phyloP scores from a whole-genome alignment of 2,888 invertebrate species.

The Phaonia tiefii region DNA sequence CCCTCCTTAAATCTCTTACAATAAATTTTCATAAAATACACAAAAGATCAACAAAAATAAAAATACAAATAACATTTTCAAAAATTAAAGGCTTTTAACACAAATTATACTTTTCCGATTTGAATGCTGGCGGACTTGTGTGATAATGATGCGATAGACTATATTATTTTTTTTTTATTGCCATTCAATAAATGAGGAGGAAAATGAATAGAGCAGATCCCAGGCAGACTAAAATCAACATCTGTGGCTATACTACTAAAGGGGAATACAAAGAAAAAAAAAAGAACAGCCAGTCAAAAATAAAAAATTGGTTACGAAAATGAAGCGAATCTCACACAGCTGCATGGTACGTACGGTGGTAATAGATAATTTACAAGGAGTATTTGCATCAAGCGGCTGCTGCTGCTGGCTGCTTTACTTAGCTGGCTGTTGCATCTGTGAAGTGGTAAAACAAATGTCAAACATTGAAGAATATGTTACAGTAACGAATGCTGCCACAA shows the following conservation, averaged over 20 bases:
- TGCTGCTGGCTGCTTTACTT: not conserved
- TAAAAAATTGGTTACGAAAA: constrained; percentile 36
- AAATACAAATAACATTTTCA: constrained; percentile 27
- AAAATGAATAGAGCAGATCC: not conserved
- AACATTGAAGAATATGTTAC: constrained; percentile 42
- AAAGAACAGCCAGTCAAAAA: not conserved
- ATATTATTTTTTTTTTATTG: constrained; percentile 55
- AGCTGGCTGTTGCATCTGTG: not conserved
- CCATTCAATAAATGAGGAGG: constrained; percentile 56
- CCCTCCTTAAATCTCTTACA: no score
- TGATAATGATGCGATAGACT: constrained; percentile 56
- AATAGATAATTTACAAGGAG: not conserved
- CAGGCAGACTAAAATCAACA: not conserved
- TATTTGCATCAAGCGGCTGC: constrained; percentile 14
- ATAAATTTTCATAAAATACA: no score
- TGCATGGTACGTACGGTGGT: constrained; percentile 37
- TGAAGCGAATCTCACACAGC: constrained; percentile 56
- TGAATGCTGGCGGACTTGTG: constrained; percentile 45
- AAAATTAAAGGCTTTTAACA: constrained; percentile 51
- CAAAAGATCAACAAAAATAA: not conserved
- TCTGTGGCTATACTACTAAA: constrained; percentile 6
- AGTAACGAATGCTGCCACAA: not conserved
- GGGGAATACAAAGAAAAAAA: not conserved
- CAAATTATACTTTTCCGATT: constrained; percentile 27
- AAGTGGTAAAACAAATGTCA: constrained; percentile 52